Base-by-base conservation (phyloP, 2,113 vertebrate species). In the Indicator maculatus region DNA sequence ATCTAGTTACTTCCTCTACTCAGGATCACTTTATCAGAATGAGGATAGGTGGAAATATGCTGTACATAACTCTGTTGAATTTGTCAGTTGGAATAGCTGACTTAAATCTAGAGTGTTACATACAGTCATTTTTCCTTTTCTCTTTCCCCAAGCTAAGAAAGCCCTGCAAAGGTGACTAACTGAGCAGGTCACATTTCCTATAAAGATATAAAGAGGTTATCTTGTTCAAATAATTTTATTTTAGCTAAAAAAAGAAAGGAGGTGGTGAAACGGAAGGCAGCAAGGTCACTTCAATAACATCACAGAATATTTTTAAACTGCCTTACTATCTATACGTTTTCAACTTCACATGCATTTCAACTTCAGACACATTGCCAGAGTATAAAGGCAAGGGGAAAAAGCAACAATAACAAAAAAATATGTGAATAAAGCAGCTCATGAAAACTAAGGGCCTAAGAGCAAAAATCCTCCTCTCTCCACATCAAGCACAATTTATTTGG, bases 251-350 rank as follows among this genome's bases (percentile, higher is more conserved):
- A 75, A 41, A 69, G 72, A 83, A 90, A 70, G 27, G 31, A 90
- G 53, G 38, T 38, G 94, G 58, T 44, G 58, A 90, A 64, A 94
- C 74, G 55, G 44, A 86, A 93, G 63, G 80, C 58, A 89, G 81
- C 71, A 92, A 94, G 93, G 94, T 95, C 93, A 91, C 64, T 81
- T 95, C 93, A 95, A 91, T 74, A 93, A 89, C 93, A 93, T 44
- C 36, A 80, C 38, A 75, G 58, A 89, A 16, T 89, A 82, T 88
- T 83, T 89, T 75, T 69, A 81, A 77, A 38, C 63, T 86, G 63
- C 26, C 26, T 66, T 86, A 38, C 60, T 90, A 83, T 92, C 82
- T 85, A 83, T 93, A n/a, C 64, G 65, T 74, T 83, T 94, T 89
- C 33, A 72, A 26, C n/a, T 83, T 73, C 69, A 75, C 58, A 60